Conservation (phyloP, 2,797 vertebrate species). For the Diceros bicornis region DNA sequence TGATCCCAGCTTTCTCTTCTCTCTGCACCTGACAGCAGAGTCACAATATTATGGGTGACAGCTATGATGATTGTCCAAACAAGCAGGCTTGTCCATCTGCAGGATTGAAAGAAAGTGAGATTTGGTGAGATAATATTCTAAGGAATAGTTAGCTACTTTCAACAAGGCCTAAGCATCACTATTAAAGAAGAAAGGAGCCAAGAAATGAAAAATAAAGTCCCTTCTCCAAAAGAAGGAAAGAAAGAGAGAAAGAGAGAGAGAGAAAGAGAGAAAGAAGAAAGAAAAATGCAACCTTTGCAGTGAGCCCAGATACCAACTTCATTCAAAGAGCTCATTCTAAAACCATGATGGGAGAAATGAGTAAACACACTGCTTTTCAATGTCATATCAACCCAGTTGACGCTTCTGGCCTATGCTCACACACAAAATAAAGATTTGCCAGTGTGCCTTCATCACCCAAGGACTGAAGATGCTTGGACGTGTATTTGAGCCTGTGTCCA, state of each 20-base stretch:
- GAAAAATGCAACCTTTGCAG: too few species aligned
- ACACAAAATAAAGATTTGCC: conserved; percentile 93
- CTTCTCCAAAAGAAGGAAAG: conserved; percentile 64
- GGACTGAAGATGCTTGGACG: conserved; percentile 92
- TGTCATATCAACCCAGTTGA: conserved; percentile 92
- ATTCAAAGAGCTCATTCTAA: conserved; percentile 88
- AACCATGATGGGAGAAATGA: conserved; percentile 85
- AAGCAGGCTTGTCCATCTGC: conserved; percentile 89
- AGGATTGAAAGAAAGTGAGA: conserved; percentile 86
- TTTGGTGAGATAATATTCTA: conserved; percentile 79
- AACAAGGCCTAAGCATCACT: conserved; percentile 90
- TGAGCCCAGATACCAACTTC: neutral
- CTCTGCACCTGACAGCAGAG: conserved; percentile 89
- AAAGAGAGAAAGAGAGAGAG: too few species aligned
- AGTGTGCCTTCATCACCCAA: conserved; percentile 95
- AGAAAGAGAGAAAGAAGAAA: too few species aligned
- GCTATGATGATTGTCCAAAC: conserved; percentile 87
- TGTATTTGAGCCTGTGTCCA: too few species aligned
- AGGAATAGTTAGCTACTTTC: conserved; percentile 92
- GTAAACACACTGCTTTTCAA: conserved; percentile 88
- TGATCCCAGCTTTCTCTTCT: conserved; percentile 89
- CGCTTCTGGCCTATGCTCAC: conserved; percentile 92
- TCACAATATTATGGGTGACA: conserved; percentile 89
- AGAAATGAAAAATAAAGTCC: conserved; percentile 86
- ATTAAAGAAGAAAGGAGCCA: conserved; percentile 86